phyloP scores from a whole-genome alignment of 2,888 invertebrate genomes.

The Scelioninae gen. 1 region DNA sequence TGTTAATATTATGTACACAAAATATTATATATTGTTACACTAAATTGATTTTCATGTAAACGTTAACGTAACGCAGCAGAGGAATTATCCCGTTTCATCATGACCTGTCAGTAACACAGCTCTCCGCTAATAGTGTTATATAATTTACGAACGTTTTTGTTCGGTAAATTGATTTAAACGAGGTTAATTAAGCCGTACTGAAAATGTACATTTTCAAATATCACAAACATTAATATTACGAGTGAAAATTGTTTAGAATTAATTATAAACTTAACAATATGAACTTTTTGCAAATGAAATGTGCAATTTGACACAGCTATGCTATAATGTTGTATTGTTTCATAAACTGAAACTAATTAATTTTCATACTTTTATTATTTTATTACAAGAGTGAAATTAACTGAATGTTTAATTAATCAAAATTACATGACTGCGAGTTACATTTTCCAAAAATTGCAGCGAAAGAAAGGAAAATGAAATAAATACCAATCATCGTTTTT shows the following conservation, averaged over 20 bases:
- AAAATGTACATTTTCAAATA: conserved; percentile 51
- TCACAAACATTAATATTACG: conserved; percentile 34
- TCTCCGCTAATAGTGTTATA: conserved; percentile 58
- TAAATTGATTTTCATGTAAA: conserved; percentile 59
- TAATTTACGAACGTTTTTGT: conserved; percentile 63
- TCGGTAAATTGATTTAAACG: conserved; percentile 65
- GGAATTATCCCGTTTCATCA: conserved; percentile 60
- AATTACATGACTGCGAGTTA: background rate
- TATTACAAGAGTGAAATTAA: background rate
- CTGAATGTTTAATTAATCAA: background rate
- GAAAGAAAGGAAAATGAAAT: too few species aligned
- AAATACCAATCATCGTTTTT: background rate
- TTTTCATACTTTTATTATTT: too few species aligned
- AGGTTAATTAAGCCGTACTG: conserved; percentile 61
- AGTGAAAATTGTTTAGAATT: conserved; percentile 38
- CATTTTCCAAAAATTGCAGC: background rate
- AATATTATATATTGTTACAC: conserved; percentile 22
- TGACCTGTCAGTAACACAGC: conserved; percentile 58
- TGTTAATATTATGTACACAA: conserved; percentile 10
- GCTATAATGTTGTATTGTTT: background rate
- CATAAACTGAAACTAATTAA: conserved; percentile 1
- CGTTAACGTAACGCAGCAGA: conserved; percentile 29
- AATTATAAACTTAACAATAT: conserved; percentile 23
- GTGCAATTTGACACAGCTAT: background rate
- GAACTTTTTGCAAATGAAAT: conserved; percentile 2